Conservation (phyloP, 2,113 vertebrate genomes). For the Puffinus mauretanicus region DNA sequence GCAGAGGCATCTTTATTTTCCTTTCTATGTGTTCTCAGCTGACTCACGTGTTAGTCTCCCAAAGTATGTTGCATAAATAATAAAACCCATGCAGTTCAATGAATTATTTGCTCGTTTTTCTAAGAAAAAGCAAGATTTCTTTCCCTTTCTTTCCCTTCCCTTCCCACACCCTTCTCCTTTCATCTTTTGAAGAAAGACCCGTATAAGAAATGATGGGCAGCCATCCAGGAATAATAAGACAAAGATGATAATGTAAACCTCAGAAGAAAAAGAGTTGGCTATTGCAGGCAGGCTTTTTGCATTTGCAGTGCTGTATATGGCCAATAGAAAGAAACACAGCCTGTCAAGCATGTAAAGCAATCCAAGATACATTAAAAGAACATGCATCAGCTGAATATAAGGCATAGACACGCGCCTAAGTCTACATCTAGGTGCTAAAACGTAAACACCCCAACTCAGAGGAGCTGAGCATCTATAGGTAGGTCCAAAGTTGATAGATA, state of each 20-base stretch:
- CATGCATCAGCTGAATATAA: not conserved
- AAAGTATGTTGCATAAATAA: conserved; percentile 56
- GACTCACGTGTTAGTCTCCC: conserved; percentile 3
- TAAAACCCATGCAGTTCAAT: conserved; percentile 23
- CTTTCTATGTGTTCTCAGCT: conserved; percentile 19
- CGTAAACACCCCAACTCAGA: not conserved
- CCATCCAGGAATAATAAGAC: conserved; percentile 53
- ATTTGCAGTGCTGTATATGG: not conserved
- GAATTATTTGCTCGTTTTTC: conserved; percentile 31
- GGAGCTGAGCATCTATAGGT: not conserved
- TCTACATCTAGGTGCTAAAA: not conserved
- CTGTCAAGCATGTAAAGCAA: not conserved
- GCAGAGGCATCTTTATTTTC: not conserved
- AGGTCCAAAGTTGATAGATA: not conserved
- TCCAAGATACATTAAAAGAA: not conserved
- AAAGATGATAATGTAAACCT: conserved; percentile 54
- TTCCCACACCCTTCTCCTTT: not conserved
- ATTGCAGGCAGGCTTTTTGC: not conserved
- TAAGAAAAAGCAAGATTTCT: conserved; percentile 37
- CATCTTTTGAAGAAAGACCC: conserved; percentile 48
- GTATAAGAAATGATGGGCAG: conserved; percentile 50
- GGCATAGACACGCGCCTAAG: fast-evolving
- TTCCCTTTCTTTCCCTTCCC: not conserved
- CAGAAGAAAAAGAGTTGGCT: conserved; percentile 17
- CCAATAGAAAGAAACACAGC: conserved; percentile 25